These are phyloP conservation scores for Argentina silus DNA, from an alignment of 2,797 vertebrate species.

Conservation along the genomic window DNA sequence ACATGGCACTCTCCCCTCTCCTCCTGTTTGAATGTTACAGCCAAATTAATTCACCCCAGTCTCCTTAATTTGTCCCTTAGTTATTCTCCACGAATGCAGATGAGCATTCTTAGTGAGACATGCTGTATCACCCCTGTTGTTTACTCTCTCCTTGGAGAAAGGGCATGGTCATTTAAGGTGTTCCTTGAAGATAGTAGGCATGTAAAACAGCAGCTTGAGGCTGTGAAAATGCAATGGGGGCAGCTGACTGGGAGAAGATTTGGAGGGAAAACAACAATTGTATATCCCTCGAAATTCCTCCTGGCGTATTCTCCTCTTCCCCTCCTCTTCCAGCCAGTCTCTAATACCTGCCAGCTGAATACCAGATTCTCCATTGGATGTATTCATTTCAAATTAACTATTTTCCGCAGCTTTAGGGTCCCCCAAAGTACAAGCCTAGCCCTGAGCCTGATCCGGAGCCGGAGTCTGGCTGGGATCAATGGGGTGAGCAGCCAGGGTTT, in stretches of 20 bases:
- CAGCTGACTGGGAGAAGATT: slow-evolving; percentile 44
- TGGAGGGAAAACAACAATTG: slow-evolving; percentile 47
- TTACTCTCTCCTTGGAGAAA: slow-evolving; percentile 52
- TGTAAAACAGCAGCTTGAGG: slow-evolving; percentile 41
- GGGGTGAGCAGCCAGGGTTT: slow-evolving; percentile 56
- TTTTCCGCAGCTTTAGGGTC: slow-evolving; percentile 54
- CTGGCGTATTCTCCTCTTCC: slow-evolving; percentile 14
- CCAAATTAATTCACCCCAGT: slow-evolving; percentile 36
- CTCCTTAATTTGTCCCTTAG: slow-evolving; percentile 38
- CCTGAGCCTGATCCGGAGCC: slow-evolving; percentile 30
- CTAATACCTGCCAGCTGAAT: slow-evolving; percentile 26
- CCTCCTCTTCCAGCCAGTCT: slow-evolving; percentile 17
- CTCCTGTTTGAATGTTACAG: not conserved
- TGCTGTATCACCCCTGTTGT: slow-evolving; percentile 39
- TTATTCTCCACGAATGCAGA: slow-evolving; percentile 45
- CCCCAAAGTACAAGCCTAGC: slow-evolving; percentile 46
- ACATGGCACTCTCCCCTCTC: slow-evolving; percentile 39
- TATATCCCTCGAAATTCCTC: slow-evolving; percentile 32
- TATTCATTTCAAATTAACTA: slow-evolving; percentile 59
- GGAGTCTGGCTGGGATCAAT: slow-evolving; percentile 60
- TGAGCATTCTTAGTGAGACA: slow-evolving; percentile 48
- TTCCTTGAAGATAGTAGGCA: slow-evolving; percentile 56
- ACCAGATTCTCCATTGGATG: slow-evolving; percentile 27
- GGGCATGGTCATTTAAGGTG: slow-evolving; percentile 65
- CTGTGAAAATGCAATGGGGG: slow-evolving; percentile 37